Evolutionary conservation across 2,888 invertebrate genomes (phyloP), one percentile per base, ranked within the genome.

Genomic region (Chesias legatella): DNA sequence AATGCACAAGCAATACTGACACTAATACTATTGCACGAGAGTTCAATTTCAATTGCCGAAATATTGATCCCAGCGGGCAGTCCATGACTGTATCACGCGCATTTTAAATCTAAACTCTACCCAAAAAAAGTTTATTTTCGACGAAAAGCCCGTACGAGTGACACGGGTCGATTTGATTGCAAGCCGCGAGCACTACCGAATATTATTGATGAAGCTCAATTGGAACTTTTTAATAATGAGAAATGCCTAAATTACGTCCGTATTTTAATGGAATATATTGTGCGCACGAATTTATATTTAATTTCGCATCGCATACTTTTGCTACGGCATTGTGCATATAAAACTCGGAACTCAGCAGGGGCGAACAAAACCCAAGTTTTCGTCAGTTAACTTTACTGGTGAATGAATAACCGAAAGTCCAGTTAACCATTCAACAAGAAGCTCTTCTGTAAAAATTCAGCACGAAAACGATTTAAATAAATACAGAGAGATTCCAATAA

Each of bases 401-500:
- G 22, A 45, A 43, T 41, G 27, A 48, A 43, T 34, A 29, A 32
- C 30, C 25, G 17, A 26, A 37, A 40, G 46, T 51, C 34, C 58
- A 51, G 51, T 63, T 63, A 58, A 44, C 48, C 56, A 59, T 62
- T 60, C 56, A 61, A 60, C 51, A 70, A 67, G 61, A 66, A 59
- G 50, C 55, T 52, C 49, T 33, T 56, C 40, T 51, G 48, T 57
- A 60, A 63, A 55, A 60, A 58, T 51, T 51, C 43, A 47, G 59
- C 58, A 63, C 49, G 54, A 37, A 58, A 65, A 64, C 58, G 27
- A 41, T 62, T 64, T 66, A 60, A 66, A 69, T 67, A 61, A 60
- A 70, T 64, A 61, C 68, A 42, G 55, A 47, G 52, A 51, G 59
- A 69, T 73, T 67, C 65, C 71, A 67, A 64, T 71, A 65, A 45